Evolutionary conservation across 2,113 vertebrate species (phyloP).

Genomic region (Zingel zingel): DNA sequence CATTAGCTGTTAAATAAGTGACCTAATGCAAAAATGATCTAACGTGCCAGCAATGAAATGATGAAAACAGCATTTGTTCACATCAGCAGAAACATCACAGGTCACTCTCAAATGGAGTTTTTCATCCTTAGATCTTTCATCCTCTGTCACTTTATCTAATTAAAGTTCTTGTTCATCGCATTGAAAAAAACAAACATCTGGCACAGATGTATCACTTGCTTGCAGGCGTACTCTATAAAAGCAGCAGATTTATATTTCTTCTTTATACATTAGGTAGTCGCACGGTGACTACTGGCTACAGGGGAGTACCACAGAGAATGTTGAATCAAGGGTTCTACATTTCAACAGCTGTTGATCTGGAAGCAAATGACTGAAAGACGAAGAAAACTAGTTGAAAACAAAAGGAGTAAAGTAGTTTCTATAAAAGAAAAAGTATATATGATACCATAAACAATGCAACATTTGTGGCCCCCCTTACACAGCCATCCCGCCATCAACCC

Average conservation of each 20-base stretch:
- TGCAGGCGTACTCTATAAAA: neutral
- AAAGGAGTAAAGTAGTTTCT: neutral
- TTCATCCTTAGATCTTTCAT: constrained; percentile 14
- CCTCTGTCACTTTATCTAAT: constrained; percentile 14
- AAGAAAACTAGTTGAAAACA: neutral
- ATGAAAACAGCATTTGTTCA: constrained; percentile 37
- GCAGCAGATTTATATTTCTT: neutral
- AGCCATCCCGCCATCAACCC: too few relatives aligned
- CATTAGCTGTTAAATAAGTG: constrained; percentile 55
- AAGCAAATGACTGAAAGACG: neutral
- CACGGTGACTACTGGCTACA: neutral
- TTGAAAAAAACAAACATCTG: neutral
- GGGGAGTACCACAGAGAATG: too few relatives aligned
- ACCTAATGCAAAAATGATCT: constrained; percentile 18
- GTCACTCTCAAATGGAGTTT: constrained; percentile 9
- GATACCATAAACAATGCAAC: too few relatives aligned
- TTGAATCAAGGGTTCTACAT: neutral
- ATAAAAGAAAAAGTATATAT: neutral
- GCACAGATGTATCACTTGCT: neutral
- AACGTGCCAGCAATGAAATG: constrained; percentile 13
- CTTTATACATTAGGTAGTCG: neutral
- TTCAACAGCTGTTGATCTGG: neutral
- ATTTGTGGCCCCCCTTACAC: neutral
- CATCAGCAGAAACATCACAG: constrained; percentile 19
- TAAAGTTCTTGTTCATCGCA: neutral